Base-by-base conservation (phyloP, 2,888 invertebrate genomes). In the Lymantria monacha region DNA sequence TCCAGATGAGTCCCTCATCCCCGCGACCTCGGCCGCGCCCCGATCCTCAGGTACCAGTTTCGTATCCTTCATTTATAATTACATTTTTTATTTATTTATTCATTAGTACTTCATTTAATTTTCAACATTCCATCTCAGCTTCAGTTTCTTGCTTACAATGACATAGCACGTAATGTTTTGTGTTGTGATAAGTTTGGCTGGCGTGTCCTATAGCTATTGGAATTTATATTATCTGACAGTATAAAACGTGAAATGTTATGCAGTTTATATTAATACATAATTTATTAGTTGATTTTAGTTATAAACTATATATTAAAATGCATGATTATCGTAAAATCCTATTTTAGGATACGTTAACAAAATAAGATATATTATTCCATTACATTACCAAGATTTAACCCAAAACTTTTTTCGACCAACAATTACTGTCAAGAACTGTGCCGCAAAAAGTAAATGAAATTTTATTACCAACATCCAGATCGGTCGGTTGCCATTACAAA, bases 1-100 rank as follows among this genome's bases (percentile, higher is more conserved):
- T 92, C 84, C 92, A 92, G 92, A 92, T 91, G 91, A 90, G 85
- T 91, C 91, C 87, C 85, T 73, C 83, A 87, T 82, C 76, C 91
- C 87, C 81, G 91, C 83, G 85, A 87, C 89, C 78, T 81, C 82
- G 87, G 87, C 88, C 79, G 84, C 89, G 89, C 85, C 87, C 84
- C 91, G 90, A 59, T 88, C 91, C 90, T 87, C 92, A 92, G 92
- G 92, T 91, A 92, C 80, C 74, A 51, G 62, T 73, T 74, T 75
- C 68, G 64, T 68, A 72, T 76, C 79, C 78, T 76, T 70, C 64
- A 66, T 67, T 66, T 66, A 64, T 69, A 61, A 67, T 72, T 68
- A 61, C 65, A 61, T 63, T 62, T 67, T 59, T 68, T 56, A 69
- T 69, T 63, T 61, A 55, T 59, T 57, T 65, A 64, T 63, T 65